A percentile compares a stretch with the other conserved stretches of the same genome.
These are phyloP conservation scores for Drosophila ercepeae DNA, from an alignment of 1,140 invertebrate genomes.

Conservation along the genomic window DNA sequence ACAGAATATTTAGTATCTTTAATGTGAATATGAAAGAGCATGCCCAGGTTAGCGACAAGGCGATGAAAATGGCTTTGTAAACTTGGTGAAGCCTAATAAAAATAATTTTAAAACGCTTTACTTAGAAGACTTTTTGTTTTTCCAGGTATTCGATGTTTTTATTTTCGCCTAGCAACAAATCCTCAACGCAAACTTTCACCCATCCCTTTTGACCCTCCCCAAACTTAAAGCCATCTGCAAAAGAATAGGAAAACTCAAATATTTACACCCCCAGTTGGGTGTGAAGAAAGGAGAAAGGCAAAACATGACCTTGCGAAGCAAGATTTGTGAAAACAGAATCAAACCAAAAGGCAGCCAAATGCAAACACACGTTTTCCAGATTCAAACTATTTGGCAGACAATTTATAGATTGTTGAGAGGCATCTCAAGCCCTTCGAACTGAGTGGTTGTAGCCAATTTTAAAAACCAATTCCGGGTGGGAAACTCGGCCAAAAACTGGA, in stretches of 20 bases:
- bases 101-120: not conserved
- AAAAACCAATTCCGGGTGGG: too few species aligned
- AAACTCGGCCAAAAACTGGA: constrained; percentile 28
- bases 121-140: not conserved
- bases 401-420: constrained; percentile 10
- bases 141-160: not conserved
- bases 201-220: not conserved
- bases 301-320: constrained; percentile 7
- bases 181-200: constrained; percentile 18
- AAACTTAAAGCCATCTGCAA: constrained; percentile 30
- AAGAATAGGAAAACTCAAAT: constrained; percentile 54
- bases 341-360: constrained; percentile 47
- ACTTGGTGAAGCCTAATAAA: not conserved
- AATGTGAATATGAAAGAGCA: constrained; percentile 55
- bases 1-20: constrained; percentile 53
- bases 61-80: constrained; percentile 32
- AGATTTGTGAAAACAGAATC: constrained; percentile 15
- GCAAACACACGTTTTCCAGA: constrained; percentile 53
- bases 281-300: constrained; percentile 33
- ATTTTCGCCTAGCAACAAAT: constrained; percentile 17
- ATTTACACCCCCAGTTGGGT: constrained; percentile 57
- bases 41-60: constrained; percentile 56
- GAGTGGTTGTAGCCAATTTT: not conserved
- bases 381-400: constrained; percentile 17
- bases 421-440: constrained; percentile 6